phyloP scores from a whole-genome alignment of 2,113 vertebrate species.

The Dascyllus trimaculatus region DNA sequence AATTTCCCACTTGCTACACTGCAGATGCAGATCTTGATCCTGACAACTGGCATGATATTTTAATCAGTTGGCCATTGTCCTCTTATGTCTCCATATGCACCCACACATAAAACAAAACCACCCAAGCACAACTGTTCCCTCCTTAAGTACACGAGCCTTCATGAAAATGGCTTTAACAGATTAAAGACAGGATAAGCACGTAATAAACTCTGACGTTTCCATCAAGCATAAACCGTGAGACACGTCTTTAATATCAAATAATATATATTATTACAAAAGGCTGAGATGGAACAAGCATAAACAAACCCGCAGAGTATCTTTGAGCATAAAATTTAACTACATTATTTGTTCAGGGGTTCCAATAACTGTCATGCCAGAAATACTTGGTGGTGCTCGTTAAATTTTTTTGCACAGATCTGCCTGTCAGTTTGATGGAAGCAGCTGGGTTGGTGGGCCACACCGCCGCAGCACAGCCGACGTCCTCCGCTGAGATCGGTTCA shows the following conservation, averaged over 20 bases:
- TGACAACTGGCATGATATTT: constrained; percentile 22
- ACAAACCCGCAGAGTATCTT: no score
- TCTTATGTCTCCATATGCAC: constrained; percentile 11
- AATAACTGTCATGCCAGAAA: no score
- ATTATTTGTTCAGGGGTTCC: no score
- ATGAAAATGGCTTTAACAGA: constrained; percentile 3
- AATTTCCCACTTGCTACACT: not conserved
- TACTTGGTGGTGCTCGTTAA: not conserved
- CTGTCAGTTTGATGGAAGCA: not conserved
- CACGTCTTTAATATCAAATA: no score
- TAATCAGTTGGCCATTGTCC: constrained; percentile 9
- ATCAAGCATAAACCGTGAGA: not conserved
- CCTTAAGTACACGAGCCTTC: constrained; percentile 2
- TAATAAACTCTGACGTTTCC: not conserved
- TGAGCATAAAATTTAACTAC: no score
- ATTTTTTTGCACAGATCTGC: not conserved
- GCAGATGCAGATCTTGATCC: not conserved
- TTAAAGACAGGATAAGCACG: constrained; percentile 3
- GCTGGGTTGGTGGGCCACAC: not conserved
- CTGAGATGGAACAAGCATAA: not conserved
- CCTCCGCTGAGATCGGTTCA: not conserved
- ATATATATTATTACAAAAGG: no score
- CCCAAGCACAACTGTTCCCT: constrained; percentile 5
- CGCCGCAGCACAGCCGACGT: not conserved
- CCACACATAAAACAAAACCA: constrained; percentile 39